Base-by-base conservation (phyloP, 2,888 invertebrate genomes). In the Machimus atricapillus region DNA sequence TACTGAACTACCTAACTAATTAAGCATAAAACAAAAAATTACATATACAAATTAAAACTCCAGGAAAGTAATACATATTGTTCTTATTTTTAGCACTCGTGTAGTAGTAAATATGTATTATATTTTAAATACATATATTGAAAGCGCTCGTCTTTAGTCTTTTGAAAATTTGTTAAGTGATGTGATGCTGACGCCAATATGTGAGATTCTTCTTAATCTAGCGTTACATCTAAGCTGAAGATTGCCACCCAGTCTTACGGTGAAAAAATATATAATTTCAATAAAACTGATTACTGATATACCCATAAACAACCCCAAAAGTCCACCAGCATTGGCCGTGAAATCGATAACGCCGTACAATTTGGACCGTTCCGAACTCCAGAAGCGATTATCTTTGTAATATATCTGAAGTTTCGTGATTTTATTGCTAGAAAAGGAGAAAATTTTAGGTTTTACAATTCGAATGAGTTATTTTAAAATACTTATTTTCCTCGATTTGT, bases 361-460 rank as follows among this genome's bases (percentile, higher is more conserved):
- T 90, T 95, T 95, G 2, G 94, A 94, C n/a, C 95, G 92, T 37
- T 94, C 93, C 7, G 94, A 94, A 0, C 94, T 94, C 86, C 94
- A 94, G 89, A 94, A 95, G 90, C 95, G 94, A 27, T 94, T 93
- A 89, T 66, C 76, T 27, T 52, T 76, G 40, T 82, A 87, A 52
- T 56, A 87, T 19, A 87, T 27, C 31, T 87, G 82, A 56, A 87
- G 56, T 19, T 43, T 83, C 6, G 87, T 81, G n/a, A 74, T 34
- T 14, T 46, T 31, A 52, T 19, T 23, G 37, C 86, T 87, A 46
- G 40, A 16, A 46, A 14, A 16, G 2, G 2, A 46, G 14, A 46
- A 12, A 2, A 46, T 3, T 46, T 14, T 46, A 46, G 4, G 16
- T 46, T 46, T 46, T 14, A 46, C 16, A 14, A 46, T 46, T 46